Base-by-base conservation (phyloP, 2,113 vertebrate genomes). In the Nyctereutes procyonoides region DNA sequence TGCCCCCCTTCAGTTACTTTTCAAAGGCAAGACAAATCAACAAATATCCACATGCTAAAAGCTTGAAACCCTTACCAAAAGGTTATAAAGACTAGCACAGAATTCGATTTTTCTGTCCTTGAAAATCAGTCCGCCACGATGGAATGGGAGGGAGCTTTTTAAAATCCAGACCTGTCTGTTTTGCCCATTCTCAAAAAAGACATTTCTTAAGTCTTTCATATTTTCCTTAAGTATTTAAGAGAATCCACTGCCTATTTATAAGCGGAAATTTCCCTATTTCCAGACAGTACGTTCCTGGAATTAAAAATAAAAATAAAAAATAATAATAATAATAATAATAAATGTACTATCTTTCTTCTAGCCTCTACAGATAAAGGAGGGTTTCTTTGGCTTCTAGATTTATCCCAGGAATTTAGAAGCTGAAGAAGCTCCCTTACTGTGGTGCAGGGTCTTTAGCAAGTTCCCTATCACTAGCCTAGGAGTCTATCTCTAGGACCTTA, bases 81-180 rank as follows among this genome's bases (percentile, higher is more conserved):
- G n/a, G 32, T 63, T 67, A 69, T 48, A 82, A 85, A 71, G 8
- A 69, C 0, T 48, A 95, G 51, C 3, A 60, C 81, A 35, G 71
- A 90, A 71, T 13, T 20, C 20, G 14, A 0, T 38, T 92, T 91
- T 90, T 84, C 74, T 94, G n/a, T 65, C 35, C 38, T 63, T 92
- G 55, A 94, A 92, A 93, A 87, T 87, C 35, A 86, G 32, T 92
- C 55, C 96, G 69, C 74, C 87, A 97, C 58, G n/a, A 92, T 48
- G 48, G 1, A 95, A 89, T 19, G 20, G 22, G 12, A 92, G 14
- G 30, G 51, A 95, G 82, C 17, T 69, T 92, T 85, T 81, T 69
- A 48, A 79, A 35, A 74, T 86, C 55, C 87, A 74, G 16, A 79
- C 30, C 32, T 3, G 43, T 83, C 35, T 76, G n/a, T 86, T 90